These are phyloP conservation scores for Papio anubis DNA, from an alignment of 2,113 vertebrate species.

Conservation along the genomic window DNA sequence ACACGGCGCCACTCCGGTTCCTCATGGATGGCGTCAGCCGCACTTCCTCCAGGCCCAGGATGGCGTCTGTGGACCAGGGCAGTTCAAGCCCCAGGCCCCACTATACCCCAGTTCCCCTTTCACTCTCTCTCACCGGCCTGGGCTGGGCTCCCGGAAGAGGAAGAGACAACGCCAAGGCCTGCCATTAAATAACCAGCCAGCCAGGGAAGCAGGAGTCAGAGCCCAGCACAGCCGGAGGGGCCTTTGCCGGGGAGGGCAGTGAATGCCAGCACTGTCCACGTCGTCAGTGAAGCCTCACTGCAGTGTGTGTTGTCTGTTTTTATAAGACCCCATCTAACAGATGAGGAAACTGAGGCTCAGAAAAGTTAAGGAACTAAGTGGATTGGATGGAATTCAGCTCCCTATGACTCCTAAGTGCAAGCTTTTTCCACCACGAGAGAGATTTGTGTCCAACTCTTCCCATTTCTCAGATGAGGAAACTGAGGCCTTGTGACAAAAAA, in stretches of 20 bases:
- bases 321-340: background rate
- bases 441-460: background rate
- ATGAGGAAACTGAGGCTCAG: background rate
- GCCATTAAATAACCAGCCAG: background rate
- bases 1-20: conserved; percentile 64
- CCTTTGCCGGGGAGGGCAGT: background rate
- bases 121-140: background rate
- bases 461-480: background rate
- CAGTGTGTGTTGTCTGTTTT: background rate
- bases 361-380: background rate
- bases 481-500: background rate
- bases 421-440: background rate
- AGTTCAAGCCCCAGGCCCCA: background rate
- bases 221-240: background rate
- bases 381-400: background rate
- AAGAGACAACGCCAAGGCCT: background rate
- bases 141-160: background rate
- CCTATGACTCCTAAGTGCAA: background rate
- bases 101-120: background rate
- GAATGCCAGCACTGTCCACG: accelerated
- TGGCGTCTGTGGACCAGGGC: conserved; percentile 62
- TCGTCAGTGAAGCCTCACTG: background rate
- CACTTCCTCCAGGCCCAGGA: conserved; percentile 64
- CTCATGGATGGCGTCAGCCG: conserved; percentile 68
- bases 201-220: background rate